phyloP scores from a whole-genome alignment of 35 echinoderm and acorn worm species.

The Nesometra sesokonis region DNA sequence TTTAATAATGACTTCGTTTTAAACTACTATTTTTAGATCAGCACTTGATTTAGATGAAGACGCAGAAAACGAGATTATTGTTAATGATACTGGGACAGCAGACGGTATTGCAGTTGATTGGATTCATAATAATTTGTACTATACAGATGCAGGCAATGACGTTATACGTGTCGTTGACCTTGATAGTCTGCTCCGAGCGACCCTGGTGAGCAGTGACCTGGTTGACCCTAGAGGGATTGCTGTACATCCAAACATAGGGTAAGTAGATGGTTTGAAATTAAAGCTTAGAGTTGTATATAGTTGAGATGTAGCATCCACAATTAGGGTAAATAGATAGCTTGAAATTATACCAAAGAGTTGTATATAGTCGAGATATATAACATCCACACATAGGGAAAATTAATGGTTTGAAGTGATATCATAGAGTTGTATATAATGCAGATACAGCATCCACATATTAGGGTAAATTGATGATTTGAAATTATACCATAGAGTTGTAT shows the following conservation, averaged over 20 bases:
- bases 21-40: neutral
- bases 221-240: constrained; percentile 4
- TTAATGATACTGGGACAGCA: neutral
- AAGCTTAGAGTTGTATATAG: neutral
- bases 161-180: neutral
- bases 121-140: constrained; percentile 12
- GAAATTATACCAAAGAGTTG: no score
- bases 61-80: neutral
- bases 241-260: neutral
- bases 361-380: no score
- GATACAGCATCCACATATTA: no score
- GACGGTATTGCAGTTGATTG: constrained; percentile 8
- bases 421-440: no score
- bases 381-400: no score
- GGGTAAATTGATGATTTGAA: no score
- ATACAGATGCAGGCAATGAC: neutral
- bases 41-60: neutral
- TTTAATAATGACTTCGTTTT: neutral
- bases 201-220: neutral
- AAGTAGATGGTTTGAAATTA: neutral
- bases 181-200: neutral
- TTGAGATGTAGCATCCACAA: no score
- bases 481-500: no score
- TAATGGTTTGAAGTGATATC: no score
- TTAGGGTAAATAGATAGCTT: no score